phyloP scores from a whole-genome alignment of 2,888 invertebrate genomes.

The Leptothorax acervorum region DNA sequence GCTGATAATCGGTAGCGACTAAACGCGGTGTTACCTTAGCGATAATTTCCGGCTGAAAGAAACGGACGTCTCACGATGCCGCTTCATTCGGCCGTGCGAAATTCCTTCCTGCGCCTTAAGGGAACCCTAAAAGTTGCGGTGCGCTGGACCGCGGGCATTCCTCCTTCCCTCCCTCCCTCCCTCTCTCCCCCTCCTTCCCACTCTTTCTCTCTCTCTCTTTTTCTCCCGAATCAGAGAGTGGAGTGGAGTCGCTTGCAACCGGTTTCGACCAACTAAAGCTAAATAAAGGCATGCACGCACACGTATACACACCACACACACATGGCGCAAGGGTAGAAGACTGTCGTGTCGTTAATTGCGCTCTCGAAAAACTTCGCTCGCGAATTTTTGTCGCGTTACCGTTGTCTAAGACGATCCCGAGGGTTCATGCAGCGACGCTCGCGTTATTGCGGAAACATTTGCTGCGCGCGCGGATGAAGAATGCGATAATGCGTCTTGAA shows the following conservation, averaged over 20 bases:
- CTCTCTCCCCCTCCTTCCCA: background rate
- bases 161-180: background rate
- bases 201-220: background rate
- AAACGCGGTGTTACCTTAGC: background rate
- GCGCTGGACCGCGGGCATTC: conserved; percentile 64
- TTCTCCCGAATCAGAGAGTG: conserved; percentile 47
- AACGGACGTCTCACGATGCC: conserved; percentile 53
- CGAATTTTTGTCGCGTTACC: conserved; percentile 9
- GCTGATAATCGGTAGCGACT: background rate
- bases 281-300: conserved; percentile 77
- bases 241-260: conserved; percentile 74
- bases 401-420: conserved; percentile 41
- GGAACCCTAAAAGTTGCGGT: conserved; percentile 73
- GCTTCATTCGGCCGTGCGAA: conserved; percentile 61
- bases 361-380: conserved; percentile 59
- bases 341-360: conserved; percentile 68
- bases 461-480: background rate
- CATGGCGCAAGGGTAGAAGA: conserved; percentile 61
- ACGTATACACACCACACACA: conserved; percentile 32
- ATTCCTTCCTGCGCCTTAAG: conserved; percentile 67
- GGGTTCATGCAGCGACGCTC: too few species aligned
- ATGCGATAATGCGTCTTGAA: background rate
- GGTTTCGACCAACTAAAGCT: conserved; percentile 79
- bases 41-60: conserved; percentile 63
- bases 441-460: conserved; percentile 1